These are phyloP conservation scores for Lophotis ruficrista DNA, from an alignment of 2,113 vertebrate genomes.

Conservation along the genomic window DNA sequence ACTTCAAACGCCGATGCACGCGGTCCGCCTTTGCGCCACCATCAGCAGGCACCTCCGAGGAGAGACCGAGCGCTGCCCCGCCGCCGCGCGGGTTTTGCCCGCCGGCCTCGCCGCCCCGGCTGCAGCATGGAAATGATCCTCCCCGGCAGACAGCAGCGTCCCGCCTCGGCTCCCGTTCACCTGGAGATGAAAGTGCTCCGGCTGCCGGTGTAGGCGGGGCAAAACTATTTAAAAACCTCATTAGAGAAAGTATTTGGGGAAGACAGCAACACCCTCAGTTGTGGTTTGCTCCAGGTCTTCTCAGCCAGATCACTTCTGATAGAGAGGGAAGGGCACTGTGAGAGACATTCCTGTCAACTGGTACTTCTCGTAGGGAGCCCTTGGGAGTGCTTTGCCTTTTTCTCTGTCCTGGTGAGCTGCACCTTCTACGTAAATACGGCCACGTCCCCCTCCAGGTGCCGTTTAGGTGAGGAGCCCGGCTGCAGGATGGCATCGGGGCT, in stretches of 20 bases:
- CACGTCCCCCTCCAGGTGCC: background rate
- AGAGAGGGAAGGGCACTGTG: constrained; percentile 44
- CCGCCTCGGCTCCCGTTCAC: constrained; percentile 55
- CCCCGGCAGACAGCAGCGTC: constrained; percentile 39
- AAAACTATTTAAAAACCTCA: constrained; percentile 66
- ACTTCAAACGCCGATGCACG: fast-evolving
- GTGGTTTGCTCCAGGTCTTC: constrained; percentile 60
- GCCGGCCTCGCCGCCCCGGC: background rate
- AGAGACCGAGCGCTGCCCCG: background rate
- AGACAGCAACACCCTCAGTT: constrained; percentile 58
- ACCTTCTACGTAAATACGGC: background rate
- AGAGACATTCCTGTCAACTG: constrained; percentile 19
- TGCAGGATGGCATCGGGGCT: background rate
- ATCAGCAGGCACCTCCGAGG: background rate
- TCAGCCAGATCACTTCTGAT: constrained; percentile 59
- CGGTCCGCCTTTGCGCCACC: fast-evolving
- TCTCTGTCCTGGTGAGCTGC: background rate
- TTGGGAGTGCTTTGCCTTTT: background rate
- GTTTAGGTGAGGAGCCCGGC: background rate
- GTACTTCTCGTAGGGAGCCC: background rate
- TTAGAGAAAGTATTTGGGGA: constrained; percentile 69
- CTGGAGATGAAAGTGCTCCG: constrained; percentile 63
- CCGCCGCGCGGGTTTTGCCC: background rate
- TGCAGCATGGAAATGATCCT: constrained; percentile 36
- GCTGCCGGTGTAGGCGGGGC: constrained; percentile 51